A percentile compares a stretch with the other conserved stretches of the same genome.
These are phyloP conservation scores for Homalodisca vitripennis DNA, from an alignment of 1,140 invertebrate genomes.

Conservation along the genomic window DNA sequence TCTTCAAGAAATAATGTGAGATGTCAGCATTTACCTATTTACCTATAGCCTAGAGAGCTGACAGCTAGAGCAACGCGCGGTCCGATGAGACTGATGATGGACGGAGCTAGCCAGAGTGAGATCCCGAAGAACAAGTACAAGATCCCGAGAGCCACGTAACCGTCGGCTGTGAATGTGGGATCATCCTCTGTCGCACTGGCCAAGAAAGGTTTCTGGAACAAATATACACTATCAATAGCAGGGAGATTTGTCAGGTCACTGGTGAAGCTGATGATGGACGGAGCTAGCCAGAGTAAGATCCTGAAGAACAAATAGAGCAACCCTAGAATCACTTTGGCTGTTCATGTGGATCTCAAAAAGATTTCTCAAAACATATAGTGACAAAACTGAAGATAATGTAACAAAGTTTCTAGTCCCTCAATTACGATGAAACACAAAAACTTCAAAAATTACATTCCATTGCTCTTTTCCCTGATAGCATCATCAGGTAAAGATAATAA, in stretches of 20 bases:
- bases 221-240: too few species aligned
- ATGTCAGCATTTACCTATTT: slow-evolving; percentile 13
- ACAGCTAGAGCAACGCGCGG: slow-evolving; percentile 81
- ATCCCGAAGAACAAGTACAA: slow-evolving; percentile 87
- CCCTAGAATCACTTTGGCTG: slow-evolving; percentile 85
- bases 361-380: too few species aligned
- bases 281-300: slow-evolving; percentile 88
- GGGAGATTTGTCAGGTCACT: slow-evolving; percentile 84
- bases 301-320: slow-evolving; percentile 90
- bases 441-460: too few species aligned
- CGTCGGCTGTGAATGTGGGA: slow-evolving; percentile 74
- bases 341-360: slow-evolving; percentile 72
- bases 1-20: too few species aligned
- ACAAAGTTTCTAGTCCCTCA: too few species aligned
- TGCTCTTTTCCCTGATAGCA: too few species aligned
- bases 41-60: slow-evolving; percentile 59
- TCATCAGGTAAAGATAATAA: too few species aligned
- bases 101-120: slow-evolving; percentile 91
- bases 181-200: slow-evolving; percentile 77
- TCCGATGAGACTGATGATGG: slow-evolving; percentile 78
- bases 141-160: slow-evolving; percentile 84
- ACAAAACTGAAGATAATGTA: too few species aligned
- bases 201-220: slow-evolving; percentile 82
- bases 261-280: slow-evolving; percentile 79
- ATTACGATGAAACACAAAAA: too few species aligned